A percentile compares a stretch with the other conserved stretches of the same genome.
phyloP scores from a whole-genome alignment of 2,113 vertebrate species.

The Planiliza haematocheilus region DNA sequence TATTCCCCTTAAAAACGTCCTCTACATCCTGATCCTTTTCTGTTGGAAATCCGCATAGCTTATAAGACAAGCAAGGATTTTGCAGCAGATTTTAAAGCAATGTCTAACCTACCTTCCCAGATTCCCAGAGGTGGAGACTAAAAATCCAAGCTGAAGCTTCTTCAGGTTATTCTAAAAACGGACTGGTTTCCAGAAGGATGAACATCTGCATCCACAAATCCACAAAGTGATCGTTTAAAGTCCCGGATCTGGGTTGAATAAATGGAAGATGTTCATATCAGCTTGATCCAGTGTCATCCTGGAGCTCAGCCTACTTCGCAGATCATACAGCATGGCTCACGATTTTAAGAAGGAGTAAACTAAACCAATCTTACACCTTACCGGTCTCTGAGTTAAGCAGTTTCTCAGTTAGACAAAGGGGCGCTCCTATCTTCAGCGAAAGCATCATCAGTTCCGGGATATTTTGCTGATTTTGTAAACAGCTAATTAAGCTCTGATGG shows the following conservation, averaged over 20 bases:
- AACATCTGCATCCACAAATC: too few relatives aligned
- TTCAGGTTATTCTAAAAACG: too few relatives aligned
- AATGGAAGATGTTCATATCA: neutral
- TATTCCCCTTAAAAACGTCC: too few relatives aligned
- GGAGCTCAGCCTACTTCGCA: neutral
- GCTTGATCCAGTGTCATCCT: neutral
- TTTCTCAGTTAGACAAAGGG: constrained; percentile 30
- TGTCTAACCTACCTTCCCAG: too few relatives aligned
- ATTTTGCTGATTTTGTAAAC: constrained; percentile 42
- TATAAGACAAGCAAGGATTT: too few relatives aligned
- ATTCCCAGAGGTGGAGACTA: too few relatives aligned
- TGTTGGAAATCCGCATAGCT: too few relatives aligned
- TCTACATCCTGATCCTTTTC: too few relatives aligned
- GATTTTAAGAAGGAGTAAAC: neutral
- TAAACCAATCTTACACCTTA: constrained; percentile 1
- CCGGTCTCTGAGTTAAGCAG: neutral
- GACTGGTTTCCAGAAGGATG: too few relatives aligned
- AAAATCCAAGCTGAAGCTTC: too few relatives aligned
- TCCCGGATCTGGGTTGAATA: neutral
- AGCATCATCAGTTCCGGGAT: constrained; percentile 33
- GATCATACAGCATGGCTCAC: constrained; percentile 1
- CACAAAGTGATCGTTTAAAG: too few relatives aligned
- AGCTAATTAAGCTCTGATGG: constrained; percentile 59
- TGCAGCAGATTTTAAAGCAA: too few relatives aligned
- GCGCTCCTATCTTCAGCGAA: constrained; percentile 21